Percentiles rank a stretch among this genome's conserved stretches.
phyloP scores from a whole-genome alignment of 2,113 vertebrate genomes.

The Rattus rattus region DNA sequence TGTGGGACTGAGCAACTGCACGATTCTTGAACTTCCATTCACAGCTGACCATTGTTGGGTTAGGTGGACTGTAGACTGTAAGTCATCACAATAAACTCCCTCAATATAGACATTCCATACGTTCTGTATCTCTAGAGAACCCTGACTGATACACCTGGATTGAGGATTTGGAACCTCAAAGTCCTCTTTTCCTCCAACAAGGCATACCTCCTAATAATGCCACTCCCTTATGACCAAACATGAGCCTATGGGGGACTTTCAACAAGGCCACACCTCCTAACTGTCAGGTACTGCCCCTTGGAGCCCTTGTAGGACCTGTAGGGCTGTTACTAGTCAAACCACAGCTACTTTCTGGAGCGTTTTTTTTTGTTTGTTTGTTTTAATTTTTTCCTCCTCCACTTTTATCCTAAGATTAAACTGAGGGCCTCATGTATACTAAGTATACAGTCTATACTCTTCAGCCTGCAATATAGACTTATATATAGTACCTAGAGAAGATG shows the following conservation, averaged over 20 bases:
- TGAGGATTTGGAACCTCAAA: neutral
- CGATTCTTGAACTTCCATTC: no score
- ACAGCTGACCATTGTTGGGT: no score
- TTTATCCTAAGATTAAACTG: neutral
- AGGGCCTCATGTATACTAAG: neutral
- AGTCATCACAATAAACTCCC: no score
- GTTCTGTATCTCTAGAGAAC: no score
- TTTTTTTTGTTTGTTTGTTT: neutral
- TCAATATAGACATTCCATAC: no score
- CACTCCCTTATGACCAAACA: neutral
- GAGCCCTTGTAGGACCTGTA: neutral
- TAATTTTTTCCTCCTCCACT: neutral
- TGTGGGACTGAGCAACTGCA: no score
- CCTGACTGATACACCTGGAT: no score
- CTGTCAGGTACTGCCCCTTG: neutral
- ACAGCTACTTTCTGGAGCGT: neutral
- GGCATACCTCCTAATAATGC: neutral
- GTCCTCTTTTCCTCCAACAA: neutral
- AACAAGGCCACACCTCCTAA: neutral
- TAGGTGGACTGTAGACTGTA: no score
- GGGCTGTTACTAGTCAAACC: neutral
- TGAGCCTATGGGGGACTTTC: neutral
- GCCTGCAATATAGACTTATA: neutral
- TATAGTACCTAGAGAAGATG: slow-evolving; percentile 21
- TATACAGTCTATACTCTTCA: neutral